Evolutionary conservation across 2,888 invertebrate genomes (phyloP), one percentile per base, ranked within the genome.

Genomic region (Entomobrya proxima): DNA sequence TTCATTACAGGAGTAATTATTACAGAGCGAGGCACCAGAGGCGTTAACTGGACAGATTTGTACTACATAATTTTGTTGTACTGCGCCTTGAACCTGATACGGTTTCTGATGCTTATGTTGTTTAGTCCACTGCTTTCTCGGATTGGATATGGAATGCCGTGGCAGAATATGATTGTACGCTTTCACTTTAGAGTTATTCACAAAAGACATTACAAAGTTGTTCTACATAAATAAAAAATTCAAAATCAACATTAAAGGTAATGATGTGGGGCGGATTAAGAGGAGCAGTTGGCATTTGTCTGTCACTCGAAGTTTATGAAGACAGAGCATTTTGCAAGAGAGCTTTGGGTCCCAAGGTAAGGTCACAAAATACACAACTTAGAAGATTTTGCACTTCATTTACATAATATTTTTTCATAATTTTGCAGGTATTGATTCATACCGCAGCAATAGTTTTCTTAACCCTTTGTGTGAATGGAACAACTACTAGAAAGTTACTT

Each of bases 1-100:
- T 93, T 94, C 0, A 93, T 94, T 91, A 93, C 94, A 0, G 94
- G 94, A 0, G 93, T 94, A 11, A 93, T 94, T 47, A 94, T 94
- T 32, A 93, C 94, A 61, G 93, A 94, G 89, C 93, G 92, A 85
- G 92, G 91, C 9, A 91, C 93, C n/a, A 92, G 92, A 40, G 91
- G 92, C 69, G 92, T 93, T n/a, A 92, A 93, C 18, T 92, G 91
- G 91, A 86, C 93, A 91, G 92, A 93, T 92, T 77, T 93, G 92
- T 86, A 94, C 92, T 89, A 93, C 92, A 91, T 93, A 91, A 90
- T 93, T 92, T 81, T 93, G 91, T 90, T 92, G 4, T 92, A 92
- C 86, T 90, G 91, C 69, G 91, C 91, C 0, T 88, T 92, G 21
- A 92, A 91, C 80, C 90, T 92, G 13, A 91, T 92, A 72, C 90